A percentile compares a stretch with the other conserved stretches of the same genome.
These are phyloP conservation scores for Aphrophora alni DNA, from an alignment of 2,888 invertebrate genomes.

Conservation along the genomic window DNA sequence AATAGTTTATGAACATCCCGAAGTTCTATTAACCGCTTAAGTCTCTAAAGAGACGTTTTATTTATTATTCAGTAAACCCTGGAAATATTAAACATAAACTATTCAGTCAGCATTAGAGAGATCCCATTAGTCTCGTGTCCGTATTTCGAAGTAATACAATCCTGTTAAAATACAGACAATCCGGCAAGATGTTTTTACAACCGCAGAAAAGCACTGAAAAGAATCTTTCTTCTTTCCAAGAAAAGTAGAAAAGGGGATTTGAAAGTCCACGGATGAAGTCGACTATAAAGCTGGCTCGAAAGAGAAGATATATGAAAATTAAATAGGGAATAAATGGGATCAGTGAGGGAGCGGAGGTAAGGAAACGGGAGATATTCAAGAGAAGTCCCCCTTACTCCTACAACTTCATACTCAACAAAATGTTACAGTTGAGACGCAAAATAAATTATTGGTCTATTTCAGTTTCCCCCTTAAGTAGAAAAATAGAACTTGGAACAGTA, in stretches of 20 bases:
- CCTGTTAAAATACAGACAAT: background rate
- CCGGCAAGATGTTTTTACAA: conserved; percentile 2
- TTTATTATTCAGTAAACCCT: too few species aligned
- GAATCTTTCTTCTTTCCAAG: background rate
- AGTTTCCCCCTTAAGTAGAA: conserved; percentile 9
- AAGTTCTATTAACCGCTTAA: too few species aligned
- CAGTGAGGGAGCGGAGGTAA: conserved; percentile 11
- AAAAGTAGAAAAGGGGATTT: conserved; percentile 40
- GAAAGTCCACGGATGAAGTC: conserved; percentile 30
- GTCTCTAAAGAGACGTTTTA: too few species aligned
- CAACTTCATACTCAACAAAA: conserved; percentile 9
- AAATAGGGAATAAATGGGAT: conserved; percentile 38
- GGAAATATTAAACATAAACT: too few species aligned
- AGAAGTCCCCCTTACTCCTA: background rate
- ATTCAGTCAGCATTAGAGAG: background rate
- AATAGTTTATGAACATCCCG: too few species aligned
- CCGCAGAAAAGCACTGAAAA: conserved; percentile 4
- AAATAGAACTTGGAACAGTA: background rate
- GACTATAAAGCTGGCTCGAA: conserved; percentile 31
- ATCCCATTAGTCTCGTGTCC: background rate
- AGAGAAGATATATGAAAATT: conserved; percentile 39
- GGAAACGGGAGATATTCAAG: background rate
- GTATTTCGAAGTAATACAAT: background rate
- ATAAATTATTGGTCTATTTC: conserved; percentile 3
- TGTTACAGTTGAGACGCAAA: background rate